Percentiles rank a stretch among this genome's conserved stretches.
These are phyloP conservation scores for Drosophila repleta DNA, from an alignment of 1,140 invertebrate genomes.

Conservation along the genomic window DNA sequence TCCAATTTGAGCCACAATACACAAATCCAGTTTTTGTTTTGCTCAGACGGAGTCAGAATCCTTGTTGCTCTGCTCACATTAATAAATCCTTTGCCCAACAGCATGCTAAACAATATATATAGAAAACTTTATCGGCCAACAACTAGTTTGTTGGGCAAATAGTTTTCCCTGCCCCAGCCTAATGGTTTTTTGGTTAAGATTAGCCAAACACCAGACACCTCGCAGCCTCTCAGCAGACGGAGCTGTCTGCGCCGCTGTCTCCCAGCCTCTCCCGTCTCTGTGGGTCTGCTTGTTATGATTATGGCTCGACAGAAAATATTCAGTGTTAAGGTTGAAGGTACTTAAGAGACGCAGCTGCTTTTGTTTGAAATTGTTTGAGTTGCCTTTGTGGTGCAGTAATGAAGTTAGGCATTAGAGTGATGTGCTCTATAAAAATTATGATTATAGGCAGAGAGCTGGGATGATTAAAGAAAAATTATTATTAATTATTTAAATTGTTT, in stretches of 20 bases:
- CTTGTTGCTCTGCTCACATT: constrained; percentile 30
- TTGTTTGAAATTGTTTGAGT: constrained; percentile 20
- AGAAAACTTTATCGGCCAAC: constrained; percentile 29
- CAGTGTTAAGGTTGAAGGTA: constrained; percentile 9
- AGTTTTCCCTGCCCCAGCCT: constrained; percentile 24
- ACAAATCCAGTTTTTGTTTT: constrained; percentile 78
- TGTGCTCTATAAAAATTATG: too few species aligned
- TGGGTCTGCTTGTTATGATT: constrained; percentile 41
- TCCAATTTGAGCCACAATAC: constrained; percentile 72
- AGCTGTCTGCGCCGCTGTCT: too few species aligned
- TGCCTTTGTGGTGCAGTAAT: constrained; percentile 30
- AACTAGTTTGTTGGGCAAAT: constrained; percentile 30
- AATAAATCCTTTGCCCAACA: constrained; percentile 48
- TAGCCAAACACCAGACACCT: constrained; percentile 53
- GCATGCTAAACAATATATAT: constrained; percentile 22
- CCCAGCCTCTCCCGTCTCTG: constrained; percentile 10
- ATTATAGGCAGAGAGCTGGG: too few species aligned
- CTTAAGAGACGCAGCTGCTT: constrained; percentile 25
- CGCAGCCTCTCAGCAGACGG: constrained; percentile 18
- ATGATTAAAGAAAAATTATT: too few species aligned
- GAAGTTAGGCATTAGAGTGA: not conserved
- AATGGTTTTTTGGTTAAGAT: constrained; percentile 48
- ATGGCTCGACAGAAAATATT: constrained; percentile 18
- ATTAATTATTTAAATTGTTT: too few species aligned
- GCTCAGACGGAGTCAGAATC: constrained; percentile 3